These are phyloP conservation scores for Alauda arvensis DNA, from an alignment of 2,797 vertebrate genomes.

Conservation along the genomic window DNA sequence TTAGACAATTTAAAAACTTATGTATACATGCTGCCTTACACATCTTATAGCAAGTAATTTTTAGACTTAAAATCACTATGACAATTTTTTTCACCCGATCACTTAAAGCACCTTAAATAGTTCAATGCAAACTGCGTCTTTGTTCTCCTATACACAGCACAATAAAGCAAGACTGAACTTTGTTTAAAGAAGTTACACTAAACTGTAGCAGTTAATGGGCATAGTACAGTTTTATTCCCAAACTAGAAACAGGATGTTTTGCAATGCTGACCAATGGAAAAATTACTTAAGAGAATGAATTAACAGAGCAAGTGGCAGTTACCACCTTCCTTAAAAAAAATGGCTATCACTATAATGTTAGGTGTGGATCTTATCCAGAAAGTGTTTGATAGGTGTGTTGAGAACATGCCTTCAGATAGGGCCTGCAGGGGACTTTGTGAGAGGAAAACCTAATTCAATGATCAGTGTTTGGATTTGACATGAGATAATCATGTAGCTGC, in stretches of 20 bases:
- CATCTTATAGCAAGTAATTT: background rate
- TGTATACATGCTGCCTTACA: background rate
- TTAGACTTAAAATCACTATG: background rate
- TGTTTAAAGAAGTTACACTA: background rate
- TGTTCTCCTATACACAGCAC: background rate
- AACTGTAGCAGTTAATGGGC: background rate
- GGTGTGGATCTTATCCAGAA: background rate
- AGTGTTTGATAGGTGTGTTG: background rate
- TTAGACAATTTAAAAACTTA: background rate
- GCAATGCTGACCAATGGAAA: background rate
- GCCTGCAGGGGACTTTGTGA: background rate
- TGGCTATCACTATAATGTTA: background rate
- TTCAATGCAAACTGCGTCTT: background rate
- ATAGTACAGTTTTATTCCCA: background rate
- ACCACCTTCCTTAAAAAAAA: background rate
- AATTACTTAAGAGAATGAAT: conserved; percentile 6
- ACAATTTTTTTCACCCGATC: background rate
- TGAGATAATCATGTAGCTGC: background rate
- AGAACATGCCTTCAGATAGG: background rate
- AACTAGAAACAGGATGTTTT: background rate
- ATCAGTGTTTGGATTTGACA: background rate
- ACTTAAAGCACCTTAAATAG: background rate
- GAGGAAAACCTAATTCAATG: conserved; percentile 2
- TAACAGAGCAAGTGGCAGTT: background rate
- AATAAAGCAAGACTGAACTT: background rate